Base-by-base conservation (phyloP, 2,888 invertebrate genomes). In the Argyra leucocephala region DNA sequence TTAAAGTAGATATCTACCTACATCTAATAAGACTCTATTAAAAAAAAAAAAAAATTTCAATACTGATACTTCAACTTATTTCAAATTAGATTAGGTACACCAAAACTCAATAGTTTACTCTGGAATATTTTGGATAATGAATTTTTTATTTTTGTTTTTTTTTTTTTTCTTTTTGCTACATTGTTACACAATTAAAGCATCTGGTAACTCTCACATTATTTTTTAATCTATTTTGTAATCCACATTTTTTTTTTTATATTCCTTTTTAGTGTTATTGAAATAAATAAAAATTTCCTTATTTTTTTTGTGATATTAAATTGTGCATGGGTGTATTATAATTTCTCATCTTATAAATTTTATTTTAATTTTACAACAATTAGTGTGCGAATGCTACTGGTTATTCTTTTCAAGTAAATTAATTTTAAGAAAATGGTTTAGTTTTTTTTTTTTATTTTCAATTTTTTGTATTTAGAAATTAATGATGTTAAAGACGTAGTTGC, bases 341-440 rank as follows among this genome's bases (percentile, higher is more conserved):
- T 48, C 18, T n/a, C 9, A 48, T 48, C 15, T 48, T 48, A 48
- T 48, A 5, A 3, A 15, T 31, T 31, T 48, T 15, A 15, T 48
- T 48, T 48, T 48, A 48, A 48, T 48, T 48, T 48, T 12, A 48
- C 48, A 48, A 48, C 48, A 48, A 48, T 48, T 48, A 48, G 48
- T 48, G 48, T 48, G 48, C 48, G 48, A 48, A 48, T 5, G 48
- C 48, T 48, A 48, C 48, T 48, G 48, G 7, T 48, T 48, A 48
- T 48, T n/a, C 7, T 48, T 18, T 48, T 48, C 18, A n/a, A 48
- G 48, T 48, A 48, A 48, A 48, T 48, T 48, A 31, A 31, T 31
- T 31, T 31, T 7, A 48, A 48, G n/a, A 48, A 48, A 9, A 7
- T 48, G 12, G 10, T 48, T 48, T 5, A 48, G 18, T 48, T 48